A percentile compares a stretch with the other conserved stretches of the same genome.
Evolutionary conservation across 2,797 vertebrate genomes (phyloP).

Genomic region (Staurois parvus): DNA sequence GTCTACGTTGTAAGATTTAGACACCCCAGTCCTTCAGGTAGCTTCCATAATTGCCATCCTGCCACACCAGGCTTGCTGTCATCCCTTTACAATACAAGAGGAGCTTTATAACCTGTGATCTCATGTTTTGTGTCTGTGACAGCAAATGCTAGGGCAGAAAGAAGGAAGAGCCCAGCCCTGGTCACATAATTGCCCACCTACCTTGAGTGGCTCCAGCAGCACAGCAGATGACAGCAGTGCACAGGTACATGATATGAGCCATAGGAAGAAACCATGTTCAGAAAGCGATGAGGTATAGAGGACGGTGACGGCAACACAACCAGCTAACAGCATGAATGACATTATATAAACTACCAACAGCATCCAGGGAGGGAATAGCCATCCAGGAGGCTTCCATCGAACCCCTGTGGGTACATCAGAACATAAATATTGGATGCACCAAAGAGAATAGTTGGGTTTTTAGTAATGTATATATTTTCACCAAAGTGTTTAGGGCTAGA

Average conservation of each 20-base stretch:
- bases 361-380: constrained; percentile 75
- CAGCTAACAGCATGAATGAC: constrained; percentile 69
- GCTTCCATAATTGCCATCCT: too few relatives aligned
- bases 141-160: too few relatives aligned
- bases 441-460: too few relatives aligned
- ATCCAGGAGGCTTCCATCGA: constrained; percentile 67
- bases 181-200: constrained; percentile 54
- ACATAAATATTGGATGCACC: too few relatives aligned
- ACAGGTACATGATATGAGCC: constrained; percentile 75
- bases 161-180: background rate
- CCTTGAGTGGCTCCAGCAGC: constrained; percentile 81
- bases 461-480: too few relatives aligned
- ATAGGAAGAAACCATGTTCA: constrained; percentile 76
- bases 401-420: constrained; percentile 70
- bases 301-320: constrained; percentile 72
- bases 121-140: too few relatives aligned
- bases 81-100: too few relatives aligned
- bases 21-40: too few relatives aligned
- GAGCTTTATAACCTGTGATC: too few relatives aligned
- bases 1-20: too few relatives aligned
- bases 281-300: constrained; percentile 78
- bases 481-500: too few relatives aligned
- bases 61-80: too few relatives aligned
- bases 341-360: constrained; percentile 72
- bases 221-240: constrained; percentile 78